Evolutionary conservation across 1,140 invertebrate genomes (phyloP), one percentile per base, ranked within the genome.

Genomic region (Euura saliciscinereae): DNA sequence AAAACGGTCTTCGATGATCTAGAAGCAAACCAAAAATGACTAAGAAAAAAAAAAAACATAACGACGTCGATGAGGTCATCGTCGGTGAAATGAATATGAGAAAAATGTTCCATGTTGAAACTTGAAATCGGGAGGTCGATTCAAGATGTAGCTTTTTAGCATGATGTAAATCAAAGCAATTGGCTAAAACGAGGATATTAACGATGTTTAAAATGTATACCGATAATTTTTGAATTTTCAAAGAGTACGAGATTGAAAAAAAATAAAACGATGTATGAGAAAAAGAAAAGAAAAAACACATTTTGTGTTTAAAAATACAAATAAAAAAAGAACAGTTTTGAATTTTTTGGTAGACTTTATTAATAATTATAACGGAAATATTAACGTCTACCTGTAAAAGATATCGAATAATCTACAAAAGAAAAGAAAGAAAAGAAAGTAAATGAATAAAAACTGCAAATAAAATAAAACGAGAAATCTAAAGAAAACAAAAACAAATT

Each of bases 111-210:
- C 13, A 11, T 59, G 8, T 59, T 59, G 13, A 59, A 59, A 59
- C 28, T 28, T 59, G 13, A 59, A 59, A 59, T 59, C 10, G 13
- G 51, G 13, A 59, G 28, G 28, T 28, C 28, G 28, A 28, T 28
- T 28, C 78, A 77, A 80, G 78, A 78, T 43, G 64, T 80, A 80
- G 79, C 75, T 80, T 80, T 28, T 80, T 75, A 79, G 64, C 77
- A 77, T 80, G 74, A 80, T 80, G 10, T 69, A 7, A 74, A 80
- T 76, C 74, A 44, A 73, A 74, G 72, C 28, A 28, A 59, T 80
- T 76, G 64, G 69, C 76, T 79, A 46, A 75, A 66, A 76, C 75
- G 71, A 73, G 13, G 10, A 59, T n/a, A 59, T 11, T 28, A 28
- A 28, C 28, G 28, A 59, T 59, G 51, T 59, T 59, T 59, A 59